These are phyloP conservation scores for Mechanitis messenoides DNA, from an alignment of 2,888 invertebrate genomes.

Conservation along the genomic window DNA sequence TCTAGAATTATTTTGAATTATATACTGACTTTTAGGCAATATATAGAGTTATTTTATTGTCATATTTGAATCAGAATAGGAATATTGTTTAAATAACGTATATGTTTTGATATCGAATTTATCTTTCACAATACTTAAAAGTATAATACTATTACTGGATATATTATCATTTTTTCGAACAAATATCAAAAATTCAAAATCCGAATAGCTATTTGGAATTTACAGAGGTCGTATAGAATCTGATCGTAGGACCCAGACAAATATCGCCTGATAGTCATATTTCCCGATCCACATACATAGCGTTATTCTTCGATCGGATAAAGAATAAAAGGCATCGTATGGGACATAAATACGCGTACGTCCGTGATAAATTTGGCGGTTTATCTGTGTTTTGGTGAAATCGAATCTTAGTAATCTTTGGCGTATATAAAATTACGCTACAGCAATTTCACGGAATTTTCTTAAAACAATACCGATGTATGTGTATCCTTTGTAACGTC, in stretches of 20 bases:
- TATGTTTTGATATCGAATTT: background rate
- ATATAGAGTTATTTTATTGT: too few relatives aligned
- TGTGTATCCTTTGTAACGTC: too few relatives aligned
- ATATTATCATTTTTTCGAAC: slow-evolving; percentile 3
- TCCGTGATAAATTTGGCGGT: slow-evolving; percentile 28
- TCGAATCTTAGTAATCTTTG: slow-evolving; percentile 13
- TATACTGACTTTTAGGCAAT: background rate
- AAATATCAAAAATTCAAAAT: slow-evolving; percentile 12
- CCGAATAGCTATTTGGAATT: slow-evolving; percentile 12
- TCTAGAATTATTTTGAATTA: background rate
- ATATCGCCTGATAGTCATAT: slow-evolving; percentile 28
- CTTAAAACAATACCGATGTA: too few relatives aligned
- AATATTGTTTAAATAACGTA: too few relatives aligned
- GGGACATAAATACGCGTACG: slow-evolving; percentile 24
- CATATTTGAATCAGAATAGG: too few relatives aligned
- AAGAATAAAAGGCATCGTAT: slow-evolving; percentile 30
- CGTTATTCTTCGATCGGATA: slow-evolving; percentile 29
- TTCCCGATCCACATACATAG: slow-evolving; percentile 24
- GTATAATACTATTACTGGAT: background rate
- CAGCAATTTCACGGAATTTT: background rate
- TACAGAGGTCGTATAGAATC: slow-evolving; percentile 12
- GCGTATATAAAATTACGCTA: slow-evolving; percentile 3
- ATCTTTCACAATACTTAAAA: background rate
- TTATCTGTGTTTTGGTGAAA: slow-evolving; percentile 26
- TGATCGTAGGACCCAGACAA: slow-evolving; percentile 15